These are phyloP conservation scores for Nasalis larvatus DNA, from an alignment of 2,113 vertebrate genomes.

Conservation along the genomic window DNA sequence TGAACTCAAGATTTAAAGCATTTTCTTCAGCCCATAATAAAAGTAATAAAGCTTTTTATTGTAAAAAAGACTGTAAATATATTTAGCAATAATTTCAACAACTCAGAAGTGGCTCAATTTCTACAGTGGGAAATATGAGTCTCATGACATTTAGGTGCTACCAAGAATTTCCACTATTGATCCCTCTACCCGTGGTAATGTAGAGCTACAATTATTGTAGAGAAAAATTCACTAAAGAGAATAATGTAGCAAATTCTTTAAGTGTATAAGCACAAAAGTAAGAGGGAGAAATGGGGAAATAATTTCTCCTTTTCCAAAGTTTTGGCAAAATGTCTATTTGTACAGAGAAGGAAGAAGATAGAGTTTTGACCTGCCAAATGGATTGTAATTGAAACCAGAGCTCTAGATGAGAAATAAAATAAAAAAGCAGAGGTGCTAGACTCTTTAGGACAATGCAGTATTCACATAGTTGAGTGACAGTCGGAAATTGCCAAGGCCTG, in stretches of 20 bases:
- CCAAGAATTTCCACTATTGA: constrained; percentile 55
- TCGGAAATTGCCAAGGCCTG: not conserved
- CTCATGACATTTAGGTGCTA: constrained; percentile 63
- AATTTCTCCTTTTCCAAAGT: not conserved
- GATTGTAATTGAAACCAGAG: not conserved
- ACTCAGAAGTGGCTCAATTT: constrained; percentile 77
- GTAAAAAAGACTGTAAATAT: constrained; percentile 84
- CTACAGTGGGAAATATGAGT: constrained; percentile 76
- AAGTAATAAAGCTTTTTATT: constrained; percentile 85
- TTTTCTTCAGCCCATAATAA: constrained; percentile 81
- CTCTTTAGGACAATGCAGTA: not conserved
- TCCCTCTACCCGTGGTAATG: not conserved
- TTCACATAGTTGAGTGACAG: not conserved
- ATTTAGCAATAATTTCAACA: constrained; percentile 84
- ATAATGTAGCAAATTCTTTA: constrained; percentile 6
- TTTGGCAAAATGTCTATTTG: constrained; percentile 28
- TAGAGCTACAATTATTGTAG: not conserved
- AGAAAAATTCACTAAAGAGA: constrained; percentile 11
- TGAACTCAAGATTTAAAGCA: constrained; percentile 85
- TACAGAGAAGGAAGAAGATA: not conserved
- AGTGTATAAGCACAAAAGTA: constrained; percentile 10
- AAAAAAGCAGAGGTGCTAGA: constrained; percentile 8
- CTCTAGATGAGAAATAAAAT: not conserved
- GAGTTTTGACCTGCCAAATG: not conserved
- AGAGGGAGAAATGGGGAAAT: not conserved